These are phyloP conservation scores for Magallana angulata DNA, from an alignment of 1,140 invertebrate species.

Conservation along the genomic window DNA sequence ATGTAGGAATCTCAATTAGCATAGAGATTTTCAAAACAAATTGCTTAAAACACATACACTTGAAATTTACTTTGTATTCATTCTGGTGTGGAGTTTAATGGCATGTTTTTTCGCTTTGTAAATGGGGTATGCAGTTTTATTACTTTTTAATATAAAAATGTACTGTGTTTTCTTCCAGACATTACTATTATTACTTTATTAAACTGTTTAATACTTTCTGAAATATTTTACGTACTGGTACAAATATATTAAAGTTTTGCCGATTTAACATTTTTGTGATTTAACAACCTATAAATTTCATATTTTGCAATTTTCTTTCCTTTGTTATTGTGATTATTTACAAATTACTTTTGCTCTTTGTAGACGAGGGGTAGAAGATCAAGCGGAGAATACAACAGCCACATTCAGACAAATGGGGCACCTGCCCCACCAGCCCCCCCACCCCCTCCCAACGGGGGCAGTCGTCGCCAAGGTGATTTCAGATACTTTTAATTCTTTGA, in stretches of 20 bases:
- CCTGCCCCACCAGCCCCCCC: not conserved
- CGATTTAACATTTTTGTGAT: not conserved
- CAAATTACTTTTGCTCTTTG: not conserved
- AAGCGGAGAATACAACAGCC: conserved; percentile 42
- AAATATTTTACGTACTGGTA: not conserved
- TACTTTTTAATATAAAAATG: not conserved
- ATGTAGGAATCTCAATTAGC: too few species aligned
- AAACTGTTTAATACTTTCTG: not conserved
- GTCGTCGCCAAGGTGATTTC: conserved; percentile 41
- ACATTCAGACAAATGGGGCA: conserved; percentile 33
- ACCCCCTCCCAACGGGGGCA: not conserved
- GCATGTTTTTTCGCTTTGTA: not conserved
- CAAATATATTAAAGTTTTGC: not conserved
- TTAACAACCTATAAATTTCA: not conserved
- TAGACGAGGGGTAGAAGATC: conserved; percentile 39
- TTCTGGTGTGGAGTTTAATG: not conserved
- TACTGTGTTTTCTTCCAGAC: not conserved
- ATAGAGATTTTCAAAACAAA: not conserved
- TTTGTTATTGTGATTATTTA: not conserved
- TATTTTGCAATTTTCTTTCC: not conserved
- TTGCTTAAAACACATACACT: not conserved
- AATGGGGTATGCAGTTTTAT: not conserved
- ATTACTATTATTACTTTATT: not conserved
- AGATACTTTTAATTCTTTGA: conserved; percentile 44
- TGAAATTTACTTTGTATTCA: not conserved